Base-by-base conservation (phyloP, 2,113 vertebrate genomes). In the Sardina pilchardus region DNA sequence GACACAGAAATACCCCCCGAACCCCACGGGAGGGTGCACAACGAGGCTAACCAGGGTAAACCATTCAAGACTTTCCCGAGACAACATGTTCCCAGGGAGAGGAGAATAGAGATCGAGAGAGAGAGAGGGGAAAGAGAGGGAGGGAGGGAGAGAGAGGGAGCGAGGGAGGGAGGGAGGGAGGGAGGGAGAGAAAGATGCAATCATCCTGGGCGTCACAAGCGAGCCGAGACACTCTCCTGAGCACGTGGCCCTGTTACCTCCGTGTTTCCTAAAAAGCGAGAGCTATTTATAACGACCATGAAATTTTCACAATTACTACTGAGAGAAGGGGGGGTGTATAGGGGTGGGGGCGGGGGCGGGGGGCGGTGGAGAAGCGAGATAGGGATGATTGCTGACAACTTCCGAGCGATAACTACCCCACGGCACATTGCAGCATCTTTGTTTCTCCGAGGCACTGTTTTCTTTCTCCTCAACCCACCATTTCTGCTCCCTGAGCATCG, bases 161-260 rank as follows among this genome's bases (percentile, higher is more conserved):
- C 83, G 63, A 87, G 42, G 48, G 84, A 88, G 87, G 50, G 43
- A 67, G 14, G 24, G 14, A 83, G 43, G 42, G 81, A 80, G 39
- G 86, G 83, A 84, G 43, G 89, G 92, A 85, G 87, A 89, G 30
- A 53, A 6, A 56, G 34, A 47, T 82, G 45, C 24, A 48, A 26
- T 47, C 43, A 14, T 2, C 21, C 17, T 26, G 44, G 42, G 43
- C 42, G 47, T 26, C n/a, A 44, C 1, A 21, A 45, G 81, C 9
- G 81, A 39, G 39, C 39, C 39, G 39, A 67, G 59, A 67, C n/a
- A 26, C 59, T 9, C n/a, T 67, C 1, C 30, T 6, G 10, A 67
- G 59, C 63, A 30, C n/a, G 7, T 67, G 63, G 63, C 63, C 63
- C n/a, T 67, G 63, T 26, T 67, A 67, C 63, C 63, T 67, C 63